Evolutionary conservation across 2,888 invertebrate genomes (phyloP).

Genomic region (Drosophila longiperda): DNA sequence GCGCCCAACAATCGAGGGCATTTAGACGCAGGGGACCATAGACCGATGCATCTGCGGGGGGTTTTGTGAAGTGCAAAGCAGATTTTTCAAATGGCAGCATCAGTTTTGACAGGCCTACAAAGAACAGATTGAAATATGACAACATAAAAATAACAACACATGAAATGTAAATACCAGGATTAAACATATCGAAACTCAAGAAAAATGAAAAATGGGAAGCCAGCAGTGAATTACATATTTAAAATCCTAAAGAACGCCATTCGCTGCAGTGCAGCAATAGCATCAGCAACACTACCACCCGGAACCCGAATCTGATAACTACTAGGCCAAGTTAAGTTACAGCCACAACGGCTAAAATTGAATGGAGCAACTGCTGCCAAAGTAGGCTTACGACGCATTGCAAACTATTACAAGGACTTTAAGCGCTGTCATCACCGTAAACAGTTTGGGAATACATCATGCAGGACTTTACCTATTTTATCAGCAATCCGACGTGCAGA

Average conservation of each 20-base stretch:
- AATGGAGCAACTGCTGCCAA: constrained; percentile 81
- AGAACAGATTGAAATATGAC: background rate
- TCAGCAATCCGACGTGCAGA: constrained; percentile 73
- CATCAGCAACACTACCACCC: background rate
- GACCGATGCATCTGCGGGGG: constrained; percentile 45
- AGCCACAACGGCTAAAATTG: background rate
- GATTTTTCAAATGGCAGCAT: constrained; percentile 23
- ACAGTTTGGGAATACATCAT: constrained; percentile 90
- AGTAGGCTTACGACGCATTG: constrained; percentile 90
- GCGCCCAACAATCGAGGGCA: constrained; percentile 23
- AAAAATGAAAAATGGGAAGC: background rate
- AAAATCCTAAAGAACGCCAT: constrained; percentile 25
- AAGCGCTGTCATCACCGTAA: constrained; percentile 92
- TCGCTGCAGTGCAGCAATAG: constrained; percentile 16
- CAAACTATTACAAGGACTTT: constrained; percentile 91
- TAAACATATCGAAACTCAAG: background rate
- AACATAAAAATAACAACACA: background rate
- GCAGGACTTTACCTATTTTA: constrained; percentile 87
- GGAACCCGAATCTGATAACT: background rate
- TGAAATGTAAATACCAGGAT: background rate
- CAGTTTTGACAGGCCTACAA: constrained; percentile 39
- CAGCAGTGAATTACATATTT: background rate
- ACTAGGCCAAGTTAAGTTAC: background rate
- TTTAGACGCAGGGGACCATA: constrained; percentile 15
- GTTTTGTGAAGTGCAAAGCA: constrained; percentile 2